Evolutionary conservation across 1,140 invertebrate genomes (phyloP).

Genomic region (Portunus trituberculatus): DNA sequence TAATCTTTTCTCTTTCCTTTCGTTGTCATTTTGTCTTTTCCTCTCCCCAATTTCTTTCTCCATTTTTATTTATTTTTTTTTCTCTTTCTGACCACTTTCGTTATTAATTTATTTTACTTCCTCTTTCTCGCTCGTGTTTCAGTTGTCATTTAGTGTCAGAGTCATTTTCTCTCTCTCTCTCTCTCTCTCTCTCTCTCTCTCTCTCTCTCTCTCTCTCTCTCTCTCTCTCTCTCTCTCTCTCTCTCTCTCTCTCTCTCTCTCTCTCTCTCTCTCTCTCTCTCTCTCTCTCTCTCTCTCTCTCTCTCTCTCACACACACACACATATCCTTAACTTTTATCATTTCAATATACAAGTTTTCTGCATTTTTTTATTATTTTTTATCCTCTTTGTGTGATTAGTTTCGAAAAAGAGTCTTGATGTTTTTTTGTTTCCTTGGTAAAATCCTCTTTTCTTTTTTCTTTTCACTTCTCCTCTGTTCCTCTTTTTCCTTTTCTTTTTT

Average conservation of each 20-base stretch:
- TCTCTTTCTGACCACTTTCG: neutral
- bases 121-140: neutral
- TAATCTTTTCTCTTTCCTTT: neutral
- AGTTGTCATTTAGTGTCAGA: neutral
- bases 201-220: neutral
- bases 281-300: neutral
- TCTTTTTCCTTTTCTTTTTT: too few relatives aligned
- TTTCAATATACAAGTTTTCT: neutral
- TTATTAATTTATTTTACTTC: neutral
- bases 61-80: neutral
- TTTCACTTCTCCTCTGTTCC: neutral
- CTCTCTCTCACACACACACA: neutral
- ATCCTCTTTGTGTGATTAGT: too few relatives aligned
- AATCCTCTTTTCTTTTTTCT: neutral
- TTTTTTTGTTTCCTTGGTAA: too few relatives aligned
- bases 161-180: constrained; percentile 35
- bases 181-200: constrained; percentile 20
- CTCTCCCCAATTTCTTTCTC: neutral
- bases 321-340: neutral
- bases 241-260: neutral
- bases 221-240: neutral
- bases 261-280: neutral
- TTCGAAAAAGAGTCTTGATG: too few relatives aligned
- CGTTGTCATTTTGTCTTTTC: neutral
- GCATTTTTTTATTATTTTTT: too few relatives aligned